These are phyloP conservation scores for Mustela nigripes DNA, from an alignment of 2,113 vertebrate species.

Conservation along the genomic window DNA sequence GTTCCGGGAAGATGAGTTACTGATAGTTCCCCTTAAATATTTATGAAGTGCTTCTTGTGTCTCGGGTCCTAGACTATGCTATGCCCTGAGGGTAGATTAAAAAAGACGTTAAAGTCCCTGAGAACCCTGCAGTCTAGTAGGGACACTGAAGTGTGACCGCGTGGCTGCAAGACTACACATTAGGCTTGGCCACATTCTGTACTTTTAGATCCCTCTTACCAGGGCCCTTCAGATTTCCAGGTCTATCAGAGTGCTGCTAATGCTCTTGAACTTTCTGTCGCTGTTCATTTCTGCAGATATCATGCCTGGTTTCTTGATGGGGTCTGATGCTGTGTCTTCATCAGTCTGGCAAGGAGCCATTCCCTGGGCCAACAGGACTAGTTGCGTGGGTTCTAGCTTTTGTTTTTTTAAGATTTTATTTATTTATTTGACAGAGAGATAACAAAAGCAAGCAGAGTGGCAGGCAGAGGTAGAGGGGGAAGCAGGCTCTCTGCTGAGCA, in stretches of 20 bases:
- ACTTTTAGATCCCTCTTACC: background rate
- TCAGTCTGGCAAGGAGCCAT: background rate
- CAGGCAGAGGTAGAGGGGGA: too few species aligned
- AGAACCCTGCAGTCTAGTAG: background rate
- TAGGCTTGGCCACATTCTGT: background rate
- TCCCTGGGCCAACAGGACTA: background rate
- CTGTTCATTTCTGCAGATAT: background rate
- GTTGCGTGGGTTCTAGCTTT: background rate
- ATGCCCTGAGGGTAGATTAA: background rate
- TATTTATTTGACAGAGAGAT: too few species aligned
- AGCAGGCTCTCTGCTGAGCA: too few species aligned
- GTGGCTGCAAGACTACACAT: too few species aligned
- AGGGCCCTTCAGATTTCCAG: background rate
- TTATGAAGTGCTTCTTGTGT: constrained; percentile 27
- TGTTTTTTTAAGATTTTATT: background rate
- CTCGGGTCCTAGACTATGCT: background rate
- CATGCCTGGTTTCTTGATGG: background rate
- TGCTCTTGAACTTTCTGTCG: background rate
- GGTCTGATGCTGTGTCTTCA: background rate
- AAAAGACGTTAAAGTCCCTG: background rate
- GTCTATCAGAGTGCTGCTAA: background rate
- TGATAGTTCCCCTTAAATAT: constrained; percentile 50
- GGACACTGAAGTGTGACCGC: background rate
- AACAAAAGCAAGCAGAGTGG: too few species aligned
- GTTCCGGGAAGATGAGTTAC: background rate